Conservation (phyloP, 2,797 vertebrate genomes). For the Chiloscyllium punctatum region DNA sequence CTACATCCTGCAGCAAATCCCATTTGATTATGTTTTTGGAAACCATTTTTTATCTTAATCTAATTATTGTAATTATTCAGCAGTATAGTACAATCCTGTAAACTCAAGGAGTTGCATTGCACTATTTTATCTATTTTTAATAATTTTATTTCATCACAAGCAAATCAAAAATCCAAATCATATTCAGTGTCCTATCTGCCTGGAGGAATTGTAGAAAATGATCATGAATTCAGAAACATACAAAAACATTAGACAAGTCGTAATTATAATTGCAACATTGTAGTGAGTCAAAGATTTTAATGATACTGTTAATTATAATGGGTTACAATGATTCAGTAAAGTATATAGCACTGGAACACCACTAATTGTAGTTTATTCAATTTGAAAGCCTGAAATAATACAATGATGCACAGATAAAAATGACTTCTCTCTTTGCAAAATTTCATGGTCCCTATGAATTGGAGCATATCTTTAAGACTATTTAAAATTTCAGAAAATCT, state of each 20-base stretch:
- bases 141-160: neutral
- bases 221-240: slow-evolving; percentile 14
- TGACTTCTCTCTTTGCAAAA: neutral
- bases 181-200: neutral
- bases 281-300: slow-evolving; percentile 1
- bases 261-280: neutral
- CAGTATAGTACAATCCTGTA: neutral
- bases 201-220: slow-evolving; percentile 15
- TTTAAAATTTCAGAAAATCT: neutral
- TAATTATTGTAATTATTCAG: neutral
- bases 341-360: slow-evolving; percentile 21
- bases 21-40: neutral
- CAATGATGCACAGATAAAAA: neutral
- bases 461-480: neutral
- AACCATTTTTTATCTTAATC: neutral
- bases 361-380: slow-evolving; percentile 24
- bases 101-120: neutral
- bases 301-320: slow-evolving; percentile 24
- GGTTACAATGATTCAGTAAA: neutral
- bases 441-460: neutral
- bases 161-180: neutral
- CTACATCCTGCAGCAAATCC: neutral
- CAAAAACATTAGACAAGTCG: neutral
- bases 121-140: neutral
- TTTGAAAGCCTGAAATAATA: slow-evolving; percentile 13